Evolutionary conservation across 2,797 vertebrate genomes (phyloP), one percentile per base, ranked within the genome.

Genomic region (Crocidura indochinensis): DNA sequence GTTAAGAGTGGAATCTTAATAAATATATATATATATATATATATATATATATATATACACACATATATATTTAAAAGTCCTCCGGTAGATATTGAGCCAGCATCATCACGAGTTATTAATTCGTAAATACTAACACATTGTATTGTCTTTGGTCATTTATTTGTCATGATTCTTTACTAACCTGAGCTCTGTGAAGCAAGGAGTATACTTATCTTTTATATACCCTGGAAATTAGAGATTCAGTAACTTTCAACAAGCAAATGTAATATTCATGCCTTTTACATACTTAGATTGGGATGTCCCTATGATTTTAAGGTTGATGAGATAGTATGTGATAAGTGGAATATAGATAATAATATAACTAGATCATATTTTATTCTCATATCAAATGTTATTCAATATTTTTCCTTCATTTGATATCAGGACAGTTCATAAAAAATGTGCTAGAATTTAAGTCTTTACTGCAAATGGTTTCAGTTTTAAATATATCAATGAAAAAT

Each of bases 401-500:
- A 72, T 92, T 51, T 46, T 19, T 31, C 10, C 20, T 46, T 31
- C 60, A 9, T 60, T 62, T 89, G 44, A 76, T 91, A 47, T 79
- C 38, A 77, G 93, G 83, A 49, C 56, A 2, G 38, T 38, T 38
- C 38, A 38, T 38, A 38, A 38, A 5, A 38, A 38, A 38, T 38
- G 26, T 47, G 60, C 15, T 72, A 87, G 22, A 88, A 20, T 15
- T 73, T 69, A 91, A 62, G 72, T 75, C 26, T 38, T 73, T 79
- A 96, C 76, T 84, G 56, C 27, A 73, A 83, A 90, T 85, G 49
- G 10, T 87, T 78, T 77, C 27, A 60, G 82, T 86, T 87, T 77
- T 88, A 75, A 38, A 78, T 77, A 84, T 9, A 87, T 62, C 94
- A 87, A 91, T 65, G 60, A 87, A 84, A 92, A 90, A 80, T 60